Evolutionary conservation across 2,113 vertebrate genomes (phyloP).

Genomic region (Periophthalmus modestus): DNA sequence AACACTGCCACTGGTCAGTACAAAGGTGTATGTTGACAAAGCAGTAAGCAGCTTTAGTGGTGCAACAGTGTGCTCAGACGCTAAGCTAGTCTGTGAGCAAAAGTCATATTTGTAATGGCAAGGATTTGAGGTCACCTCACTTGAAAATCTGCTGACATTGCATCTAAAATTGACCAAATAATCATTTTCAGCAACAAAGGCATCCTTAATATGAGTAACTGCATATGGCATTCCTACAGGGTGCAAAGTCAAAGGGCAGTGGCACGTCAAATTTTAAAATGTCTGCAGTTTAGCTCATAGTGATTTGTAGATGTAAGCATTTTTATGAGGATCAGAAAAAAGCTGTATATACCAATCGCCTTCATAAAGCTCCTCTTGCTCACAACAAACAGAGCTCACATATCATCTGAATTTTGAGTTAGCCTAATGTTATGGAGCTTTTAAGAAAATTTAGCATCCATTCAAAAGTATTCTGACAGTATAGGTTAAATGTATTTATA

Average conservation of each 20-base stretch:
- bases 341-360: neutral
- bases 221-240: neutral
- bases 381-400: no score
- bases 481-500: no score
- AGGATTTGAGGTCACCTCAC: constrained; percentile 28
- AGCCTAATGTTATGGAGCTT: no score
- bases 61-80: constrained; percentile 55
- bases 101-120: constrained; percentile 58
- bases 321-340: no score
- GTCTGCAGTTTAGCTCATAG: no score
- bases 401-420: no score
- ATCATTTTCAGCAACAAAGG: neutral
- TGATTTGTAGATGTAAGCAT: no score
- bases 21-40: constrained; percentile 64
- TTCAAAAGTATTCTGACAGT: no score
- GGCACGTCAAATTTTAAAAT: neutral
- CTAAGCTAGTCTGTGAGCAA: constrained; percentile 72
- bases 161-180: neutral
- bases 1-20: constrained; percentile 15
- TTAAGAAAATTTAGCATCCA: no score
- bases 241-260: neutral
- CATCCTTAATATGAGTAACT: neutral
- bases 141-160: neutral
- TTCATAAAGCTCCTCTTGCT: neutral
- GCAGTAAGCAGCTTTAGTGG: constrained; percentile 65